Evolutionary conservation across 2,888 invertebrate species (phyloP).

Genomic region (Drosophila robusta): DNA sequence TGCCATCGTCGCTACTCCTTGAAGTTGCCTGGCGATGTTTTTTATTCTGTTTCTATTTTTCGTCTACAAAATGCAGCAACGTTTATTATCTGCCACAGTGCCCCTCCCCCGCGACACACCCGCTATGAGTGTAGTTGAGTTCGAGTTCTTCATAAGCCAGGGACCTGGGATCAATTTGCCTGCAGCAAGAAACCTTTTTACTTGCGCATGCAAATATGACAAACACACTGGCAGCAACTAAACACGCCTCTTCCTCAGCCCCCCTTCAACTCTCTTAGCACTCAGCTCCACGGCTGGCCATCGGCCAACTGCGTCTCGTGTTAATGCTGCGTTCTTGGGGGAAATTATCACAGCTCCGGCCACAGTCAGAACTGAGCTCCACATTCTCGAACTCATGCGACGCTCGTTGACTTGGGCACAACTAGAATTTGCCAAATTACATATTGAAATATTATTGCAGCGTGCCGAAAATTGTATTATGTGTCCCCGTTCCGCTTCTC

Average conservation of each 20-base stretch:
- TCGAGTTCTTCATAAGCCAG: constrained; percentile 77
- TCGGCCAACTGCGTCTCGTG: constrained; percentile 76
- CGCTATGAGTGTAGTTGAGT: constrained; percentile 40
- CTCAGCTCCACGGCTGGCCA: constrained; percentile 57
- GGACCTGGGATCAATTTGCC: constrained; percentile 82
- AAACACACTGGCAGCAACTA: constrained; percentile 56
- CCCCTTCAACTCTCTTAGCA: constrained; percentile 37
- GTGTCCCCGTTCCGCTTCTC: constrained; percentile 26
- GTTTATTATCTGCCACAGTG: constrained; percentile 70
- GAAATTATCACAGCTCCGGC: constrained; percentile 81
- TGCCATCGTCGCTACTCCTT: constrained; percentile 45
- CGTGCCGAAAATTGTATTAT: constrained; percentile 71
- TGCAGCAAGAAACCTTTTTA: constrained; percentile 79
- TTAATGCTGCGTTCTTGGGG: constrained; percentile 82
- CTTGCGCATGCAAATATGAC: constrained; percentile 80
- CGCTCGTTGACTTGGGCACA: constrained; percentile 52
- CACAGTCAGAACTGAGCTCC: constrained; percentile 8
- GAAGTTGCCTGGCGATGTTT: constrained; percentile 12
- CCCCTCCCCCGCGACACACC: constrained; percentile 17
- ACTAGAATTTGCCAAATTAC: constrained; percentile 77
- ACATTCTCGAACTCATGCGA: constrained; percentile 21
- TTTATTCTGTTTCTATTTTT: constrained; percentile 11
- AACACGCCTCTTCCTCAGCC: constrained; percentile 9
- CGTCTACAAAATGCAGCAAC: constrained; percentile 56
- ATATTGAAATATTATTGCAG: constrained; percentile 81